Evolutionary conservation across 2,888 invertebrate species (phyloP).

Genomic region (Deroplatys truncata): DNA sequence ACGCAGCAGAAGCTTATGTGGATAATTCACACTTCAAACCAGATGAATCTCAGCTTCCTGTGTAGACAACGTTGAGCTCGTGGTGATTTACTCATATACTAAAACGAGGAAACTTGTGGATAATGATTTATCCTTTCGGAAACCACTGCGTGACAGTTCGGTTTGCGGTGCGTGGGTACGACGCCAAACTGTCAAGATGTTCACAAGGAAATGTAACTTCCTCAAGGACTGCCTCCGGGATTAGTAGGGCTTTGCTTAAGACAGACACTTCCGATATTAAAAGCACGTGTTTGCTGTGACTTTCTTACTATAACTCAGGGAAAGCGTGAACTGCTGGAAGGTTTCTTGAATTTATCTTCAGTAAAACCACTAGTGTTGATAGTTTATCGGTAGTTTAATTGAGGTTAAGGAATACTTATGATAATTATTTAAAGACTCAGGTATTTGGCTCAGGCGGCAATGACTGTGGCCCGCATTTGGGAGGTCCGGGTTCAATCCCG

Average conservation of each 20-base stretch:
- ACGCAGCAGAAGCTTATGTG: background rate
- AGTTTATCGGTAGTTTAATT: too few species aligned
- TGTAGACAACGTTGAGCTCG: background rate
- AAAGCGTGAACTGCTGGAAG: too few species aligned
- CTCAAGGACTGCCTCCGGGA: background rate
- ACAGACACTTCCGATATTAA: background rate
- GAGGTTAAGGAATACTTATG: too few species aligned
- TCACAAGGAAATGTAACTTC: background rate
- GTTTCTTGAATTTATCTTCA: too few species aligned
- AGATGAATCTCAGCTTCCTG: background rate
- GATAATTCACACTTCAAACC: slow-evolving; percentile 4
- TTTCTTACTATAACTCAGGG: too few species aligned
- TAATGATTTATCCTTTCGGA: background rate
- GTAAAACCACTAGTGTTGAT: too few species aligned
- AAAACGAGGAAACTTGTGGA: background rate
- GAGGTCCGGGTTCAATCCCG: too few species aligned
- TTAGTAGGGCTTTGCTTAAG: too few species aligned
- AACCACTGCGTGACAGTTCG: background rate
- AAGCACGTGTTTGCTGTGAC: too few species aligned
- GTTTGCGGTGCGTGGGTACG: background rate
- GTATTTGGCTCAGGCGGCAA: too few species aligned
- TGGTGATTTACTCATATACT: background rate
- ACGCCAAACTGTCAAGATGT: background rate
- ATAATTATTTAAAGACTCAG: too few species aligned
- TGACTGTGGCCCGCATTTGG: too few species aligned